phyloP scores from a whole-genome alignment of 2,797 vertebrate species.

The Hipposideros larvatus region DNA sequence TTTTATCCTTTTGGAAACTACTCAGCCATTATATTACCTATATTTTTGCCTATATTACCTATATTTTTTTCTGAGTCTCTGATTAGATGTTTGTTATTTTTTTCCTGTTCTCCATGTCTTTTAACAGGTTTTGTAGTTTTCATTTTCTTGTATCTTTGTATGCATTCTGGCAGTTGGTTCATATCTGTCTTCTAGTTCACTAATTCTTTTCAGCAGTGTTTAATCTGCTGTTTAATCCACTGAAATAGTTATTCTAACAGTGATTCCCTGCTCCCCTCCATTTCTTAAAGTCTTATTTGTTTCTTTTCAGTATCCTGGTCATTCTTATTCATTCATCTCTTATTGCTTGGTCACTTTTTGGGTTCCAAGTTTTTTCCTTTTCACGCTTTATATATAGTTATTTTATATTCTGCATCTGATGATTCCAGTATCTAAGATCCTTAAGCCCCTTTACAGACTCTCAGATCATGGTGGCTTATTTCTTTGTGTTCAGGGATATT shows the following conservation, averaged over 20 bases:
- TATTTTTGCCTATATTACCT: not conserved
- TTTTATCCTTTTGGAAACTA: constrained; percentile 27
- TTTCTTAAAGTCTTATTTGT: not conserved
- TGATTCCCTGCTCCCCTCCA: accelerated
- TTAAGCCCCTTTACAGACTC: not conserved
- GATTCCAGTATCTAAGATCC: not conserved
- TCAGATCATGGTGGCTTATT: not conserved
- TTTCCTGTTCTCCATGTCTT: constrained; percentile 10
- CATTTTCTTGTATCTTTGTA: not conserved
- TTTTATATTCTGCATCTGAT: not conserved
- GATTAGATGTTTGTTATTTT: constrained; percentile 46
- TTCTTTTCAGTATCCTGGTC: not conserved
- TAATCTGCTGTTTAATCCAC: not conserved
- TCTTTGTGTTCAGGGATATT: constrained; percentile 26
- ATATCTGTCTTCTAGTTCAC: not conserved
- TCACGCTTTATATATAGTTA: not conserved
- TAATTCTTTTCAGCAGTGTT: not conserved
- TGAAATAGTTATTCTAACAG: constrained; percentile 10
- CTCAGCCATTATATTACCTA: not conserved
- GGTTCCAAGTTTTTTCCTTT: constrained; percentile 1
- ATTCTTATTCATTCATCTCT: not conserved
- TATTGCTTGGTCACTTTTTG: not conserved
- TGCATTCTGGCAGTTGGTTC: not conserved
- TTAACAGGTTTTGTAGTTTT: not conserved
- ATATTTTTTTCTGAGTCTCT: not conserved